Percentiles rank a stretch among this genome's conserved stretches.
Conservation (phyloP, 2,888 invertebrate species). For the Ichneumon xanthorius region DNA sequence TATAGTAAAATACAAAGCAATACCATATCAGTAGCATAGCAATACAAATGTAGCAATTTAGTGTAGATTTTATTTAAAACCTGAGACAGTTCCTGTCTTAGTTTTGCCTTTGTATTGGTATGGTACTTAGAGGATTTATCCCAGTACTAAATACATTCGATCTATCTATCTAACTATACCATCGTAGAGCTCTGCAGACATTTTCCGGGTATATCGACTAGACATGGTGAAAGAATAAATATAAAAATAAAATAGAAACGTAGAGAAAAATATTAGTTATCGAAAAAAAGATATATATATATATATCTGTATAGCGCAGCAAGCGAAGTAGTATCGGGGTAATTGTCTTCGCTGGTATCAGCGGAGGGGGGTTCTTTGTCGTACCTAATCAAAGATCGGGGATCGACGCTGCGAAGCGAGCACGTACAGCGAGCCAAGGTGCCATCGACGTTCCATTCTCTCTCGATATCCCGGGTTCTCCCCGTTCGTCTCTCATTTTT, state of each 20-base stretch:
- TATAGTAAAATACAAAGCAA: too few species aligned
- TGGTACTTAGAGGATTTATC: too few species aligned
- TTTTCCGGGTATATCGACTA: not conserved
- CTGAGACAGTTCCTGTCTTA: too few species aligned
- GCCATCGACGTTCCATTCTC: not conserved
- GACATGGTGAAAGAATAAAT: not conserved
- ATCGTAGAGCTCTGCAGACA: too few species aligned
- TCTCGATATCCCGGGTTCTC: constrained; percentile 10
- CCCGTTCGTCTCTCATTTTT: not conserved
- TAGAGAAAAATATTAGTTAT: not conserved
- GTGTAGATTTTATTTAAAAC: too few species aligned
- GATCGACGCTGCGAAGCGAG: constrained; percentile 62
- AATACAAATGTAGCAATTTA: too few species aligned
- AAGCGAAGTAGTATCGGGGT: not conserved
- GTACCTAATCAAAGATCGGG: constrained; percentile 73
- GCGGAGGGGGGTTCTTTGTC: constrained; percentile 52
- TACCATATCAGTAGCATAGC: too few species aligned
- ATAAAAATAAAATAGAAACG: not conserved
- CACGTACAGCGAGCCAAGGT: not conserved
- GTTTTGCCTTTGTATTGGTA: too few species aligned
- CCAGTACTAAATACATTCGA: too few species aligned
- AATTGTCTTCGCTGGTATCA: not conserved
- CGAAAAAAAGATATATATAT: not conserved
- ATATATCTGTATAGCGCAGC: not conserved
- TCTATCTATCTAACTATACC: too few species aligned